Base-by-base conservation (phyloP, 2,113 vertebrate species). In the Psittacula cyanocephala region DNA sequence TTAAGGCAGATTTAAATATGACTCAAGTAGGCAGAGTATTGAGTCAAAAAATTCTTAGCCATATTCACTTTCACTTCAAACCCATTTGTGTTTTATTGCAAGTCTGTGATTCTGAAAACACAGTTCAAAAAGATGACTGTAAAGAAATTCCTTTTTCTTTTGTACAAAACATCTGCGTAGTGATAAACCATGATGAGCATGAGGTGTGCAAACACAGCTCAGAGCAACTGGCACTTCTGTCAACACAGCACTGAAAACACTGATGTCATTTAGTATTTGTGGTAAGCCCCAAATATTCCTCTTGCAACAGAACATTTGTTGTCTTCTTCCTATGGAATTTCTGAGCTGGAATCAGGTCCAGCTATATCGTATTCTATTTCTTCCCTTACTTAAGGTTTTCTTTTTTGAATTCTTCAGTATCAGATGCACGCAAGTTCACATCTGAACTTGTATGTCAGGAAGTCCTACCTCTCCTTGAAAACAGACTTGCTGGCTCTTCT, bases 211-310 rank as follows among this genome's bases (percentile, higher is more conserved):
- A 96, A 91, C 65, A 89, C 80, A 95, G 1, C 70, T 79, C 52
- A 31, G 74, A 83, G 65, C 80, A 96, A 88, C 86, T 83, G 92
- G 62, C 83, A 69, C 70, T 92, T 67, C 92, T 97, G 96, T 92
- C 95, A 91, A 49, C 76, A 81, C 43, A 79, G 80, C 74, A 65
- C 74, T 17, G 57, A 91, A 49, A 81, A 79, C 83, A 65, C 35
- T 92, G 91, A 91, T 89, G 91, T 94, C 80, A 91, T 79, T 57
- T 10, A 65, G 67, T 10, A 93, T 89, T 96, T 95, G 93, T 85
- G 86, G 86, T 95, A 96, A 90, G 72, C 88, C 83, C 74, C 84
- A 93, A 86, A 79, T 87, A 91, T 72, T 91, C 41, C 59, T 87
- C 70, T 77, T 82, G 74, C 57, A 82, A 78, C 57, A 91, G 49